Base-by-base conservation (phyloP, 2,888 invertebrate species). In the Drosophila sordidapex region DNA sequence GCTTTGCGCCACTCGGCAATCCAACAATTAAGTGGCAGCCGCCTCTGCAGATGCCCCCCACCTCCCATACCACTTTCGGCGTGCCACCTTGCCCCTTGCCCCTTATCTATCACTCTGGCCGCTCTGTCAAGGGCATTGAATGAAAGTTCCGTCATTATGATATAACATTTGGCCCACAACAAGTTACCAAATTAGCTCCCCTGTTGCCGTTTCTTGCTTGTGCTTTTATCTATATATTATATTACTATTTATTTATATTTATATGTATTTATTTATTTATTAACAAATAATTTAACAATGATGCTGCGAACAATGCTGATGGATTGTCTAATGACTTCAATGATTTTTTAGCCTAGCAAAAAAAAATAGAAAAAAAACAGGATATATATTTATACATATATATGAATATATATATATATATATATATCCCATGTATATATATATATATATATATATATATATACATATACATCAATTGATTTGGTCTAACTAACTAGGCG, bases 401-500 rank as follows among this genome's bases (percentile, higher is more conserved):
- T 36, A 35, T 13, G 5, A 13, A 35, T 1, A 21, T 46, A 46
- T n/a, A n/a, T 43, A 43, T 43, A 43, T 43, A 13, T 36, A 36
- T 7, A 36, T 35, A 35, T 36, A 36, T 36, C 25, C 25, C 25
- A 25, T 25, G 25, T 13, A 4, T 21, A 21, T 21, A 21, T 21
- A 21, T 35, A 13, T 35, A 35, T 6, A 21, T 46, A 46, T n/a
- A n/a, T 43, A 43, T 43, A 43, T 43, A 13, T 8, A 46, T 46
- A 46, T 21, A 46, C 8, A 25, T 46, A 4, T 25, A 46, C 25
- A 46, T 25, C 56, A 78, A 79, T 77, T 84, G 59, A 79, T 85
- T 85, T 85, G 90, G 85, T 89, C 85, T 89, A 87, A 77, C 80
- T 85, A 84, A 79, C 46, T 63, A 54, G 60, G 57, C 7, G 29